Evolutionary conservation across 2,888 invertebrate species (phyloP).

Genomic region (Orgyia antiqua): DNA sequence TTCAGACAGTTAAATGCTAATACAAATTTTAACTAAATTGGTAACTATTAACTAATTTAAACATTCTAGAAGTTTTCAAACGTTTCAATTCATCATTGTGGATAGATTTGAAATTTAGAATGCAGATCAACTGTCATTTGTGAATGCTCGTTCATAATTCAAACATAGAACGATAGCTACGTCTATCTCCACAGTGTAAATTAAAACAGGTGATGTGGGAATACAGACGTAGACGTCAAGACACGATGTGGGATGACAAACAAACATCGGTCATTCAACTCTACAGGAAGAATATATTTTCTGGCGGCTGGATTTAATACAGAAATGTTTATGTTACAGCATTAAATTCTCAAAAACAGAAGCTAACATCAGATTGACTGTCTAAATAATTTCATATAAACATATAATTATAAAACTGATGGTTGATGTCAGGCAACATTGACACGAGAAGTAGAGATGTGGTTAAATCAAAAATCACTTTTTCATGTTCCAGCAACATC

Average conservation of each 20-base stretch:
- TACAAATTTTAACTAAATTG: no score
- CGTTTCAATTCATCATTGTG: conserved; percentile 7
- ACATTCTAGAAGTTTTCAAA: conserved; percentile 13
- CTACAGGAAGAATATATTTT: conserved; percentile 36
- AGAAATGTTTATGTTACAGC: conserved; percentile 25
- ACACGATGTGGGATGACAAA: conserved; percentile 58
- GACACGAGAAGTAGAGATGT: conserved; percentile 10
- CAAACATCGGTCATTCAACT: conserved; percentile 51
- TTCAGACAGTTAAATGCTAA: no score
- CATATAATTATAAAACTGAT: conserved; percentile 9
- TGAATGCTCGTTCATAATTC: conserved; percentile 58
- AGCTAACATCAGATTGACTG: conserved; percentile 8
- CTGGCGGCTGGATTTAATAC: conserved; percentile 28
- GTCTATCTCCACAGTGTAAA: conserved; percentile 56
- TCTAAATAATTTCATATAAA: conserved; percentile 11
- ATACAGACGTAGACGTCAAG: conserved; percentile 36
- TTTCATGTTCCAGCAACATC: conserved; percentile 36
- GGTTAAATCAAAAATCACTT: conserved; percentile 17
- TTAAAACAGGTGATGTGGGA: conserved; percentile 61
- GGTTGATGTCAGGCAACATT: conserved; percentile 5
- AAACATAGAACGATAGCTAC: conserved; percentile 21
- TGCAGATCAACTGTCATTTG: conserved; percentile 32
- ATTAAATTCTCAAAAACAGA: conserved; percentile 17
- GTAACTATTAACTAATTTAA: no score
- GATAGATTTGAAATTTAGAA: no score